A percentile compares a stretch with the other conserved stretches of the same genome.
phyloP scores from a whole-genome alignment of 2,888 invertebrate genomes.

The Liodrosophila aerea region DNA sequence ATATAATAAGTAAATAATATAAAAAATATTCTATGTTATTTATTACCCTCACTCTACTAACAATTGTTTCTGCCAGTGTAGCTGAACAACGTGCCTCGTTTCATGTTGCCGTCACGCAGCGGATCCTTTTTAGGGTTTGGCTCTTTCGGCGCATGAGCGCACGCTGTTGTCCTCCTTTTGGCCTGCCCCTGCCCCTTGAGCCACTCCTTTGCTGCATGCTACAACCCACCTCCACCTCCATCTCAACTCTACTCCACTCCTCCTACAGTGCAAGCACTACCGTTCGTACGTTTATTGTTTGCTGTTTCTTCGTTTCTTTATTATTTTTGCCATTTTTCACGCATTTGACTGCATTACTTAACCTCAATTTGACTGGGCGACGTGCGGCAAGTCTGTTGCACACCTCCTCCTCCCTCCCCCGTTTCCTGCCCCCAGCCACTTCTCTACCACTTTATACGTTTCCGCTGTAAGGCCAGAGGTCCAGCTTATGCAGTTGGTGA shows the following conservation, averaged over 20 bases:
- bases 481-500: slow-evolving; percentile 22
- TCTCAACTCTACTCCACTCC: background rate
- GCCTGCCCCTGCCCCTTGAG: background rate
- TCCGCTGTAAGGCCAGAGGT: slow-evolving; percentile 48
- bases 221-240: background rate
- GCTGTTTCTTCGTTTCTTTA: slow-evolving; percentile 15
- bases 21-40: no score
- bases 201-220: background rate
- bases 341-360: slow-evolving; percentile 76
- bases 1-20: no score
- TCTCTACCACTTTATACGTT: slow-evolving; percentile 38
- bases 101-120: slow-evolving; percentile 68
- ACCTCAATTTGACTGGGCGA: slow-evolving; percentile 75
- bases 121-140: slow-evolving; percentile 54
- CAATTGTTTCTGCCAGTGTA: slow-evolving; percentile 8
- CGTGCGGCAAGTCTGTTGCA: slow-evolving; percentile 54
- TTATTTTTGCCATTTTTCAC: slow-evolving; percentile 61
- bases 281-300: slow-evolving; percentile 15
- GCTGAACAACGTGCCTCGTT: slow-evolving; percentile 59
- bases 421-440: slow-evolving; percentile 21
- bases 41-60: no score
- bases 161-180: slow-evolving; percentile 49
- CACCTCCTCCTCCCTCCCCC: slow-evolving; percentile 13
- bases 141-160: slow-evolving; percentile 31
- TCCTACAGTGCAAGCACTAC: slow-evolving; percentile 4